phyloP scores from a whole-genome alignment of 2,797 vertebrate species.

The Melanotaenia pygmaea region DNA sequence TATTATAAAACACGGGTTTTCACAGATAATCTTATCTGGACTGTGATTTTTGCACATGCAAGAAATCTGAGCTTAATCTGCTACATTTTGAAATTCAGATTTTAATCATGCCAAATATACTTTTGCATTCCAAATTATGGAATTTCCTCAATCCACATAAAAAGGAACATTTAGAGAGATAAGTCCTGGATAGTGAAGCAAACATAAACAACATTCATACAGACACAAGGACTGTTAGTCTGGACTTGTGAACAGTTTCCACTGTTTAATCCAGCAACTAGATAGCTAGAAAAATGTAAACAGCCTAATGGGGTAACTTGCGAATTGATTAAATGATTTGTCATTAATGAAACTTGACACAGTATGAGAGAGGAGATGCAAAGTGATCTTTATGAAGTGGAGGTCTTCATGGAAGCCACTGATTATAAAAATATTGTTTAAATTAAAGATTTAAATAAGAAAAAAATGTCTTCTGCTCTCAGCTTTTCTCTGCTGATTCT shows the following conservation, averaged over 20 bases:
- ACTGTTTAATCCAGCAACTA: background rate
- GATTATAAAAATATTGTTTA: background rate
- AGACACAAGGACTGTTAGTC: too few relatives aligned
- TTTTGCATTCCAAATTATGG: too few relatives aligned
- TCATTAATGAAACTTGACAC: conserved; percentile 50
- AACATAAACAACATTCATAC: conserved; percentile 9
- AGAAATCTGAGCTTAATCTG: background rate
- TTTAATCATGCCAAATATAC: conserved; percentile 1
- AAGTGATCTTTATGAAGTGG: conserved; percentile 11
- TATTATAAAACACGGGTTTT: background rate
- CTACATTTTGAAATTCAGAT: conserved; percentile 33
- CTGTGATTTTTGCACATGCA: too few relatives aligned
- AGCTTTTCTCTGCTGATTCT: background rate
- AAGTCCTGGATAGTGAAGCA: conserved; percentile 10
- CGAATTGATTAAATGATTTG: conserved; percentile 41
- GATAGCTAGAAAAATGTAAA: conserved; percentile 18
- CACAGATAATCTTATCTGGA: background rate
- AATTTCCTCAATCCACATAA: conserved; percentile 4
- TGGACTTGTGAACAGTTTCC: too few relatives aligned
- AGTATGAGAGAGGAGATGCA: conserved; percentile 36
- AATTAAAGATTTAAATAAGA: conserved; percentile 8
- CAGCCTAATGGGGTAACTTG: conserved; percentile 26
- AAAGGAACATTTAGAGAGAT: background rate
- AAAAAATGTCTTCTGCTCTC: background rate
- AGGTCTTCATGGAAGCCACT: conserved; percentile 7